Evolutionary conservation across 2,113 vertebrate species (phyloP).

Genomic region (Labeo catla): DNA sequence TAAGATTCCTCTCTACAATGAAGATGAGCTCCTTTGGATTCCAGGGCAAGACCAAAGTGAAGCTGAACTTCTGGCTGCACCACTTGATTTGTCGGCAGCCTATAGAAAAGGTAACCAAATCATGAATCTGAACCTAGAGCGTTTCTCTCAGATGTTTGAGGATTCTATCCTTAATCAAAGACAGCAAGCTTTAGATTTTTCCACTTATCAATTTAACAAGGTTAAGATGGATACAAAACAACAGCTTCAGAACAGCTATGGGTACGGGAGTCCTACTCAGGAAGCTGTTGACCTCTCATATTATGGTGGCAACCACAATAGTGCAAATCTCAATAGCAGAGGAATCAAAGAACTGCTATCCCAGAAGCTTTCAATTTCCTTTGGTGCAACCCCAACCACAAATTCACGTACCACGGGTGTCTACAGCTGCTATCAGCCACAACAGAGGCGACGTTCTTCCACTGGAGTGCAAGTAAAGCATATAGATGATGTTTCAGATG

Average conservation of each 20-base stretch:
- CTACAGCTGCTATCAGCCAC: slow-evolving; percentile 76
- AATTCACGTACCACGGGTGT: slow-evolving; percentile 65
- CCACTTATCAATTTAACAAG: slow-evolving; percentile 84
- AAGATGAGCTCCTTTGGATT: slow-evolving; percentile 87
- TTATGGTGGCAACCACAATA: slow-evolving; percentile 55
- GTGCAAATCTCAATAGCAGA: slow-evolving; percentile 68
- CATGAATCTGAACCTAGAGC: slow-evolving; percentile 87
- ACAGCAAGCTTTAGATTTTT: slow-evolving; percentile 84
- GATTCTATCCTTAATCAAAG: slow-evolving; percentile 81
- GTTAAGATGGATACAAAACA: slow-evolving; percentile 81
- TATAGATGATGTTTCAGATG: slow-evolving; percentile 74
- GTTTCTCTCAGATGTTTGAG: slow-evolving; percentile 88
- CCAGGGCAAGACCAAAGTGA: slow-evolving; percentile 79
- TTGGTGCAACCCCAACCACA: slow-evolving; percentile 61
- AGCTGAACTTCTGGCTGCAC: slow-evolving; percentile 78
- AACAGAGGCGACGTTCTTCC: slow-evolving; percentile 66
- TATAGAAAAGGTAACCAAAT: slow-evolving; percentile 85
- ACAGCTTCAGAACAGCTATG: slow-evolving; percentile 62
- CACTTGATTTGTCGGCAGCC: slow-evolving; percentile 88
- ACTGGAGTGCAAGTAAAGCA: slow-evolving; percentile 73
- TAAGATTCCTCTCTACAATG: slow-evolving; percentile 86
- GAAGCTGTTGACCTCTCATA: slow-evolving; percentile 83
- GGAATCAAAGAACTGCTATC: slow-evolving; percentile 71
- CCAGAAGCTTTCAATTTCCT: slow-evolving; percentile 74
- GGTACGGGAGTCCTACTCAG: slow-evolving; percentile 69